Base-by-base conservation (phyloP, 2,888 invertebrate genomes). In the Cryptocephalus moraei region DNA sequence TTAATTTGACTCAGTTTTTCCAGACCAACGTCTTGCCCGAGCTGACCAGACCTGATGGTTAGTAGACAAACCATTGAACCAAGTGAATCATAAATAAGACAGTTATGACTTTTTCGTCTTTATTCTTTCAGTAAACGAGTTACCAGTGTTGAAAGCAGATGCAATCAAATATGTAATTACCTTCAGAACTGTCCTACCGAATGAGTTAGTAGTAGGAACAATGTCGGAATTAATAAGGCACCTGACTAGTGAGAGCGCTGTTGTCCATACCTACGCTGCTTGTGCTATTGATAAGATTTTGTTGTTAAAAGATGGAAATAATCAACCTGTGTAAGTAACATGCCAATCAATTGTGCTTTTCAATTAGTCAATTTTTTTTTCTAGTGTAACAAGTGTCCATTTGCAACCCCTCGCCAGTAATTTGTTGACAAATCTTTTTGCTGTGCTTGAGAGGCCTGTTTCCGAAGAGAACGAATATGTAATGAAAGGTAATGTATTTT, bases 121-220 rank as follows among this genome's bases (percentile, higher is more conserved):
- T 49, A 43, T 40, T 36, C 77, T n/a, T 79, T 52, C 73, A 92
- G 92, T 92, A 8, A 86, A 88, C 62, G 84, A 86, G 57, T 72
- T 86, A 50, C 92, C 95, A 0, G 92, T 99, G 1, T 71, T 99
- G 32, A 95, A 95, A 68, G 95, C 97, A 0, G 97, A 96, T 68
- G 88, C 92, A 3, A 83, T 99, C 45, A 97, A 97, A 68, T 99
- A 92, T 66, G 72, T 97, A 9, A 94, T 97, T 85, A 91, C 91
- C 8, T 99, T 99, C 73, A 80, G 99, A 49, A 88, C 88, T 48
- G 80, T 96, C 58, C 75, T 99, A 51, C 89, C 92, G 0, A 79
- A 80, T 42, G 87, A 91, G 53, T 74, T 86, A 9, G 74, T 96
- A 36, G 68, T 85, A 39, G 78, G 79, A 2, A 79, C 86, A 12